Percentiles rank a stretch among this genome's conserved stretches.
Conservation (phyloP, 2,797 vertebrate species). For the Sylvia borin region DNA sequence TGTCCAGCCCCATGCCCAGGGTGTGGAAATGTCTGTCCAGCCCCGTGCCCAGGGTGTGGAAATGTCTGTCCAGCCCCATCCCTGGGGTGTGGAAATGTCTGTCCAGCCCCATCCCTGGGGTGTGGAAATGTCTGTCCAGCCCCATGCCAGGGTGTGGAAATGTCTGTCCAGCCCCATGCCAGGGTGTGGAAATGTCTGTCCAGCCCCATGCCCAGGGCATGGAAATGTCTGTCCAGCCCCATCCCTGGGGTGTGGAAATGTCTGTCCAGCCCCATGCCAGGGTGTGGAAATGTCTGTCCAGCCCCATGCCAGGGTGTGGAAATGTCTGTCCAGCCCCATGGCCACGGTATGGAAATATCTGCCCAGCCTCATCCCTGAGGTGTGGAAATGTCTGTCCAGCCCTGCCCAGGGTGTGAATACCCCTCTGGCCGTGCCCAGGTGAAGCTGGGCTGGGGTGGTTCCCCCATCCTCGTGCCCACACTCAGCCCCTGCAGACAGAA, state of each 20-base stretch:
- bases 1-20: rapidly evolving
- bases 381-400: not conserved
- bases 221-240: not conserved
- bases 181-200: not conserved
- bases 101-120: rapidly evolving
- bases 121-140: not conserved
- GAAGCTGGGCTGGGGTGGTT: not conserved
- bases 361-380: rapidly evolving
- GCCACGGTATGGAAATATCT: rapidly evolving
- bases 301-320: not conserved
- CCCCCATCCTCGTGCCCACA: rapidly evolving
- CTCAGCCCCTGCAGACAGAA: not conserved
- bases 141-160: rapidly evolving
- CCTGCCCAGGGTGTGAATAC: rapidly evolving
- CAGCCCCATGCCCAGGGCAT: rapidly evolving
- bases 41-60: rapidly evolving
- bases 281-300: not conserved
- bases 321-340: not conserved
- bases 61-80: rapidly evolving
- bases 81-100: rapidly evolving
- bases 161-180: rapidly evolving
- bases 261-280: not conserved
- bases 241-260: too few species aligned
- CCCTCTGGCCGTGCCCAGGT: not conserved
- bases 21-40: not conserved